phyloP scores from a whole-genome alignment of 2,797 vertebrate genomes.

The Esox lucius region DNA sequence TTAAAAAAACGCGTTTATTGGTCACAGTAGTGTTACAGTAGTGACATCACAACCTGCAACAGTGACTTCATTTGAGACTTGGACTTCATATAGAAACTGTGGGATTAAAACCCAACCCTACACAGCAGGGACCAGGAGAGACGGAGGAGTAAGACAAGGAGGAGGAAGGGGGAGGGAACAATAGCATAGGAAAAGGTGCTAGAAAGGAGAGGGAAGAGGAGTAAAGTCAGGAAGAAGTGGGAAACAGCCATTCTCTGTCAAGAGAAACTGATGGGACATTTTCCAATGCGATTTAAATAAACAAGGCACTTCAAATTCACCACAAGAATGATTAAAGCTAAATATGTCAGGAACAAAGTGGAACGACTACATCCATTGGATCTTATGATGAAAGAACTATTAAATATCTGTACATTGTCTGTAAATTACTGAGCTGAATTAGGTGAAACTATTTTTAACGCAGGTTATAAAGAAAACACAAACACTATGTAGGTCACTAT shows the following conservation, averaged over 20 bases:
- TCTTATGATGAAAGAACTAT: neutral
- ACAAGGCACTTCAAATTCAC: neutral
- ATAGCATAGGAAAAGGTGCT: neutral
- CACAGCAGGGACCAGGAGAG: constrained; percentile 61
- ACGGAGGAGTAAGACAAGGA: neutral
- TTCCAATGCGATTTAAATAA: no score
- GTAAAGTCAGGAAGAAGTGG: neutral
- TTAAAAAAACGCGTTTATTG: constrained; percentile 49
- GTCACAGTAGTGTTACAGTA: constrained; percentile 52
- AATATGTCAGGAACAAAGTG: neutral
- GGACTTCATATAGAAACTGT: constrained; percentile 31
- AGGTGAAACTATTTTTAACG: neutral
- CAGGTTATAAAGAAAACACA: neutral
- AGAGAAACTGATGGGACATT: neutral
- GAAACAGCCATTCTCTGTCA: neutral
- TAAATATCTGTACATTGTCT: neutral
- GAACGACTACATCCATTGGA: neutral
- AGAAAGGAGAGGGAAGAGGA: neutral
- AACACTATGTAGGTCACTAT: neutral
- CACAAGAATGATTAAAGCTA: constrained; percentile 23
- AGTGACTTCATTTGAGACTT: constrained; percentile 26
- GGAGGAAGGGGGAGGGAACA: neutral
- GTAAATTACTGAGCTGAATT: neutral
- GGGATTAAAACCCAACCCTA: constrained; percentile 49
- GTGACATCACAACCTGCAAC: constrained; percentile 37